Percentiles rank a stretch among this genome's conserved stretches.
Evolutionary conservation across 2,888 invertebrate species (phyloP).

Genomic region (Archips xylosteana): DNA sequence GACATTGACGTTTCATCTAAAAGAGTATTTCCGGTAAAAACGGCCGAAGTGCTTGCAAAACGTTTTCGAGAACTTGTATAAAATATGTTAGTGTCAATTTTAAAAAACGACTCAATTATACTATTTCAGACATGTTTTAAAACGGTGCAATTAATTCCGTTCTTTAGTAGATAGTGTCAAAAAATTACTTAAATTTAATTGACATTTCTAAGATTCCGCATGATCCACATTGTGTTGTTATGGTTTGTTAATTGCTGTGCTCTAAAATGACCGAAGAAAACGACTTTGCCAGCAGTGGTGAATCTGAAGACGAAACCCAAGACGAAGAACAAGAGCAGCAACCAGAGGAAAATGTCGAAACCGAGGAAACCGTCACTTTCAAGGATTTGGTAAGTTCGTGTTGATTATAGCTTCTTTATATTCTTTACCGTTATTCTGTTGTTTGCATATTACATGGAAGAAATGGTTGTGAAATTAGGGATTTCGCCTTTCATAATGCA

Average conservation of each 20-base stretch:
- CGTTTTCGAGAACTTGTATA: not conserved
- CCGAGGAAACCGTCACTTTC: slow-evolving; percentile 74
- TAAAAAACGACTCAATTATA: not conserved
- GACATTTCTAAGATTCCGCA: not conserved
- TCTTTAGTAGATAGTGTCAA: not conserved
- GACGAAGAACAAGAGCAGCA: slow-evolving; percentile 48
- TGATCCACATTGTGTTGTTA: slow-evolving; percentile 13
- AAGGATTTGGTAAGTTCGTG: slow-evolving; percentile 72
- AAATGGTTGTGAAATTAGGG: not conserved
- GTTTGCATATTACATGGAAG: not conserved
- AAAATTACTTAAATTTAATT: too few species aligned
- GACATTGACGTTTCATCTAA: slow-evolving; percentile 11
- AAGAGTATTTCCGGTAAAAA: not conserved
- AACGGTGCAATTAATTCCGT: not conserved
- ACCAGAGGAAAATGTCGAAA: slow-evolving; percentile 51
- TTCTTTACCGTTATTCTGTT: not conserved
- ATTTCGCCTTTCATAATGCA: not conserved
- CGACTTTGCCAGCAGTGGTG: slow-evolving; percentile 53
- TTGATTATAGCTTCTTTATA: slow-evolving; percentile 33
- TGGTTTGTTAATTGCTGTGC: slow-evolving; percentile 3
- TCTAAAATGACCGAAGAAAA: slow-evolving; percentile 67
- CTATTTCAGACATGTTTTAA: slow-evolving; percentile 7
- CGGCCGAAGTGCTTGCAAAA: not conserved
- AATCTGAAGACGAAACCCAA: slow-evolving; percentile 52
- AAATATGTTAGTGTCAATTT: not conserved